Percentiles rank a stretch among this genome's conserved stretches.
Conservation (phyloP, 2,888 invertebrate genomes). For the Clivina fossor region DNA sequence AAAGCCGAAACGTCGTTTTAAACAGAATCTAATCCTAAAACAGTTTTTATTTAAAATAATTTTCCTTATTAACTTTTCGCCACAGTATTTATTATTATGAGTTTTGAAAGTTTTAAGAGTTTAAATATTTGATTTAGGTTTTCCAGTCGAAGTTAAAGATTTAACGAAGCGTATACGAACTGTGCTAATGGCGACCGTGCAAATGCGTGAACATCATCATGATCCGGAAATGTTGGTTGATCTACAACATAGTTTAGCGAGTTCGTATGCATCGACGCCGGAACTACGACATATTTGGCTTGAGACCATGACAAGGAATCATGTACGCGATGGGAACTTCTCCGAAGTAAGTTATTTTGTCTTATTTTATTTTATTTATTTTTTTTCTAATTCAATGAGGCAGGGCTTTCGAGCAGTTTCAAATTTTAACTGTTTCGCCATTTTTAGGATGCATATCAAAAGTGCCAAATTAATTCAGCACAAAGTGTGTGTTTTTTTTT, state of each 20-base stretch:
- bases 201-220: slow-evolving; percentile 85
- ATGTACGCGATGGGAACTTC: slow-evolving; percentile 77
- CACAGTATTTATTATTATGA: not conserved
- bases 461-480: no score
- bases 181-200: slow-evolving; percentile 91
- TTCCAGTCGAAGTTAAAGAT: slow-evolving; percentile 90
- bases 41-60: no score
- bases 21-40: no score
- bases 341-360: slow-evolving; percentile 86
- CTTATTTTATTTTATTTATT: no score
- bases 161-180: slow-evolving; percentile 90
- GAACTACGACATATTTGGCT: slow-evolving; percentile 94
- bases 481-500: no score
- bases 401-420: no score
- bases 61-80: no score
- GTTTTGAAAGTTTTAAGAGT: not conserved
- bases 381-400: no score
- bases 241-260: slow-evolving; percentile 87
- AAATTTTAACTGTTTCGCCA: no score
- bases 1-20: no score
- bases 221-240: slow-evolving; percentile 92
- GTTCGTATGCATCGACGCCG: slow-evolving; percentile 92
- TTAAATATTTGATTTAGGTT: slow-evolving; percentile 56
- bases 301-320: slow-evolving; percentile 89
- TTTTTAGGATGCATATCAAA: no score